phyloP scores from a whole-genome alignment of 2,797 vertebrate genomes.

The Eutrigla gurnardus region DNA sequence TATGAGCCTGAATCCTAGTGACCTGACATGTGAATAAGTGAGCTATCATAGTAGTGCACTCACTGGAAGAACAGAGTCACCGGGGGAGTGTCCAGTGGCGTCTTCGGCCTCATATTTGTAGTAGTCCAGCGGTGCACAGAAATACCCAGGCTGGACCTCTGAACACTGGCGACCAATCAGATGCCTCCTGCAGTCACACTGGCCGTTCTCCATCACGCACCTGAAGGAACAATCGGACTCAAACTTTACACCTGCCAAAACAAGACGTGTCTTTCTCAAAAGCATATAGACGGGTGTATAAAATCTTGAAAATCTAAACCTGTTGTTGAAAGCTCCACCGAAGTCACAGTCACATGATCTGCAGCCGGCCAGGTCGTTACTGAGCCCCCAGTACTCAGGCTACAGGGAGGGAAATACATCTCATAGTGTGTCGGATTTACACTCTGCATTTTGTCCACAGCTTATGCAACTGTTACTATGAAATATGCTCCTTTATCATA shows the following conservation, averaged over 20 bases:
- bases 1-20: no score
- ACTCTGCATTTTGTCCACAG: not conserved
- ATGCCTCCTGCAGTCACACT: slow-evolving; percentile 88
- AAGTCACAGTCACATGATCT: slow-evolving; percentile 90
- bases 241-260: not conserved
- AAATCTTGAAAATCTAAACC: slow-evolving; percentile 67
- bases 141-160: slow-evolving; percentile 88
- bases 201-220: slow-evolving; percentile 87
- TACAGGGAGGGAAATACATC: slow-evolving; percentile 55
- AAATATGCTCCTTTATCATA: not conserved
- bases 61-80: slow-evolving; percentile 84
- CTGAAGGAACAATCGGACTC: slow-evolving; percentile 61
- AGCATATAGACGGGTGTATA: not conserved
- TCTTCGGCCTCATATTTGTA: slow-evolving; percentile 89
- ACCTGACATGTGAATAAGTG: no score
- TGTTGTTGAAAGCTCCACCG: slow-evolving; percentile 89
- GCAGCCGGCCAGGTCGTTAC: slow-evolving; percentile 87
- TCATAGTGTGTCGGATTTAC: not conserved
- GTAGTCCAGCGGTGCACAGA: slow-evolving; percentile 90
- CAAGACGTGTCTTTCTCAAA: not conserved
- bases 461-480: not conserved
- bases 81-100: slow-evolving; percentile 75
- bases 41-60: slow-evolving; percentile 51
- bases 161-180: slow-evolving; percentile 87
- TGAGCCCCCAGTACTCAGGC: slow-evolving; percentile 92